These are phyloP conservation scores for Eupsilia transversa DNA, from an alignment of 2,888 invertebrate species.

Conservation along the genomic window DNA sequence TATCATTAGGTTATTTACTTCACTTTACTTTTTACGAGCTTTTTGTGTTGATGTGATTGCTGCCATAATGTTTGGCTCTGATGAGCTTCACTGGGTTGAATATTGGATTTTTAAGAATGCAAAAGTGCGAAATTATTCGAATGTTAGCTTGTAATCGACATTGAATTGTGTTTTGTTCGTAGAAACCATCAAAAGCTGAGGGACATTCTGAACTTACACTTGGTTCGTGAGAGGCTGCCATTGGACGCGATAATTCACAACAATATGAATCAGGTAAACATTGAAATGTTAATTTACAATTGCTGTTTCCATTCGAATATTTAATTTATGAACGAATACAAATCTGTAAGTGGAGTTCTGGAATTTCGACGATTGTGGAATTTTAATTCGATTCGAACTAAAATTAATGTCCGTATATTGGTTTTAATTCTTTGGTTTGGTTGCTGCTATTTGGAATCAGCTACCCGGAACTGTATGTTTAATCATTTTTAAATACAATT, in stretches of 20 bases:
- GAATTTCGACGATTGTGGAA: conserved; percentile 43
- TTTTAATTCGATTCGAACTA: conserved; percentile 68
- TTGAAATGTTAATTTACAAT: conserved; percentile 52
- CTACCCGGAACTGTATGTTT: conserved; percentile 87
- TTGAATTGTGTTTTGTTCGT: conserved; percentile 39
- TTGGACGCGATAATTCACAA: conserved; percentile 94
- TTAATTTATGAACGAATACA: conserved; percentile 63
- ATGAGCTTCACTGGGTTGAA: conserved; percentile 30
- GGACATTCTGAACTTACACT: conserved; percentile 95
- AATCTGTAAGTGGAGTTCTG: conserved; percentile 56
- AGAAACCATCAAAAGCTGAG: conserved; percentile 93
- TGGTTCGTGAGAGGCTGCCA: conserved; percentile 94
- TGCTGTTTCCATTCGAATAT: conserved; percentile 49
- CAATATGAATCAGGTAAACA: conserved; percentile 92
- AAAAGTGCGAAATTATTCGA: conserved; percentile 5
- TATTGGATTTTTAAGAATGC: conserved; percentile 8
- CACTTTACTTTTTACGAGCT: conserved; percentile 47
- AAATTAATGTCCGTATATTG: conserved; percentile 73
- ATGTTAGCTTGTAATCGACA: not conserved
- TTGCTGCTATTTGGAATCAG: conserved; percentile 84
- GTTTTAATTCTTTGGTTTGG: conserved; percentile 78
- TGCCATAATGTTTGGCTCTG: conserved; percentile 32
- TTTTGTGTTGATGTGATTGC: conserved; percentile 56
- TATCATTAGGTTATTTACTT: conserved; percentile 89
- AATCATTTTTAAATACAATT: conserved; percentile 73